phyloP scores from a whole-genome alignment of 2,888 invertebrate species.

The Orchesella flavescens region DNA sequence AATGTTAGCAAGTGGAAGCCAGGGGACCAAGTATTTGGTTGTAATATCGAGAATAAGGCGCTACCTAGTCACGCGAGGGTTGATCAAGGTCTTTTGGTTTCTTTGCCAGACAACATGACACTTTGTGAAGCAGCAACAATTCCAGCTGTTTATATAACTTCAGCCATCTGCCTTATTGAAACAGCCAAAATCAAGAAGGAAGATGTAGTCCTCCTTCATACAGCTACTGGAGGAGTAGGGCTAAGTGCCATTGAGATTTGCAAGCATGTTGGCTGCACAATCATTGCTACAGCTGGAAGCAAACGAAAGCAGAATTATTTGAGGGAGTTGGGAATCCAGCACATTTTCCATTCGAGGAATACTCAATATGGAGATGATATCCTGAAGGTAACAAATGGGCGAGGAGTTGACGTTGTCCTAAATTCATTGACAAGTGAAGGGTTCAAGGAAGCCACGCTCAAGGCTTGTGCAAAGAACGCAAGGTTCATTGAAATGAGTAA shows the following conservation, averaged over 20 bases:
- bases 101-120: slow-evolving; percentile 28
- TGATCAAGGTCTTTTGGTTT: background rate
- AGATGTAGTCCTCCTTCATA: slow-evolving; percentile 50
- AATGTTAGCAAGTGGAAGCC: slow-evolving; percentile 11
- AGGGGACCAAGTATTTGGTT: slow-evolving; percentile 30
- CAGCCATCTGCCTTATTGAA: slow-evolving; percentile 39
- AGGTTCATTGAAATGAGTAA: slow-evolving; percentile 44
- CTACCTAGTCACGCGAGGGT: slow-evolving; percentile 37
- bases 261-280: slow-evolving; percentile 21
- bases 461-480: background rate
- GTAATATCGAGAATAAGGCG: slow-evolving; percentile 25
- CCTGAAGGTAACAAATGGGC: slow-evolving; percentile 24
- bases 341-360: slow-evolving; percentile 54
- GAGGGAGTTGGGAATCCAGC: slow-evolving; percentile 40
- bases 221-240: slow-evolving; percentile 61
- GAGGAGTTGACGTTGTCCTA: slow-evolving; percentile 53
- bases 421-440: slow-evolving; percentile 57
- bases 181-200: slow-evolving; percentile 43
- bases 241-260: slow-evolving; percentile 52
- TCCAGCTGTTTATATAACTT: slow-evolving; percentile 51
- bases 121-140: slow-evolving; percentile 51
- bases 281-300: slow-evolving; percentile 57
- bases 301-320: slow-evolving; percentile 49
- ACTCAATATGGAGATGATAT: slow-evolving; percentile 41
- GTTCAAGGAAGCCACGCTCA: slow-evolving; percentile 32